Conservation (phyloP, 2,797 vertebrate species). For the Rhinoraja longicauda region DNA sequence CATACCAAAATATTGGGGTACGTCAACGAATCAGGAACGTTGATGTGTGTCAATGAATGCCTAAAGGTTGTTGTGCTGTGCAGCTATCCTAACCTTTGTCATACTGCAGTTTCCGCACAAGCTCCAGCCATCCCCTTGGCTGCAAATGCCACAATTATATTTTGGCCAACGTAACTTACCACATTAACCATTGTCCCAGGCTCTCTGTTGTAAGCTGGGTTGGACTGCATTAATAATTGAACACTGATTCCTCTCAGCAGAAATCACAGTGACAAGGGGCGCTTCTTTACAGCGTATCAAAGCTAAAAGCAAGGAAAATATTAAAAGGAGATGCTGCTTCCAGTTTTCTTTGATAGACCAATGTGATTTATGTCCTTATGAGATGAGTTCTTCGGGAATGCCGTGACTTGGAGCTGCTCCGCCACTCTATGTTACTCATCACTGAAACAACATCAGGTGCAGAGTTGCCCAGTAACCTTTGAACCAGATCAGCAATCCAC, state of each 20-base stretch:
- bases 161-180: background rate
- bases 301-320: background rate
- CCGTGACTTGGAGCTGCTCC: background rate
- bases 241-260: background rate
- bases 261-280: background rate
- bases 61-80: too few species aligned
- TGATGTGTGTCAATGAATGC: too few species aligned
- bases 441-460: background rate
- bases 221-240: background rate
- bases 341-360: background rate
- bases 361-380: conserved; percentile 2
- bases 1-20: too few species aligned
- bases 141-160: background rate
- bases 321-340: conserved; percentile 13
- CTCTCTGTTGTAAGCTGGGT: background rate
- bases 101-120: too few species aligned
- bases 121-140: background rate
- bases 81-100: too few species aligned
- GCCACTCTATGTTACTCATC: background rate
- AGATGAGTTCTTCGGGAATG: conserved; percentile 14
- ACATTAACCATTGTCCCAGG: background rate
- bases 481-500: background rate
- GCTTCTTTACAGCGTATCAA: background rate
- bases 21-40: too few species aligned
- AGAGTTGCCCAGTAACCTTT: background rate